Evolutionary conservation across 2,888 invertebrate genomes (phyloP).

Genomic region (Sinelater perroti): DNA sequence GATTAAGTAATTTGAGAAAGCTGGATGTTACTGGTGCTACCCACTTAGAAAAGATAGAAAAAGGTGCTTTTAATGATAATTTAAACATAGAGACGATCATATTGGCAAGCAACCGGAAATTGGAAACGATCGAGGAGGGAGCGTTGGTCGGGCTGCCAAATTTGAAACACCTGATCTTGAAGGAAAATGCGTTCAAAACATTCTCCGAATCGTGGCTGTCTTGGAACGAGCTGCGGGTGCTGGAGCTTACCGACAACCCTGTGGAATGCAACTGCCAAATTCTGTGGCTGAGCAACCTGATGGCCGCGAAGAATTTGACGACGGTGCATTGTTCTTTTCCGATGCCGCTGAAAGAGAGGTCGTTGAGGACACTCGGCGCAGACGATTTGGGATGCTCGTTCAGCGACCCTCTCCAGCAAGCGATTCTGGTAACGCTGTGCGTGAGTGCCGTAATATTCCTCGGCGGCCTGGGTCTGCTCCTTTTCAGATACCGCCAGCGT

Average conservation of each 20-base stretch:
- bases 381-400: constrained; percentile 85
- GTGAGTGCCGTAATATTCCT: constrained; percentile 78
- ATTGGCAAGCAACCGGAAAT: constrained; percentile 79
- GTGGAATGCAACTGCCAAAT: constrained; percentile 82
- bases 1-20: constrained; percentile 77
- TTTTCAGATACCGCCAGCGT: constrained; percentile 82
- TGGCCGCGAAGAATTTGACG: constrained; percentile 73
- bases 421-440: constrained; percentile 79
- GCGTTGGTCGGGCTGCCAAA: constrained; percentile 82
- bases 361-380: constrained; percentile 73
- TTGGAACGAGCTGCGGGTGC: constrained; percentile 77
- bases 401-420: constrained; percentile 80
- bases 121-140: constrained; percentile 77
- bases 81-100: constrained; percentile 81
- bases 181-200: constrained; percentile 79
- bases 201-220: constrained; percentile 82
- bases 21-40: constrained; percentile 83
- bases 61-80: constrained; percentile 82
- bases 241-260: constrained; percentile 86
- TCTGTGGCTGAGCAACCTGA: constrained; percentile 79
- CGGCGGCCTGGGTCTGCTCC: constrained; percentile 74
- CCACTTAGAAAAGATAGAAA: constrained; percentile 75
- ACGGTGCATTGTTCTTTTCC: constrained; percentile 78
- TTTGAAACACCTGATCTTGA: constrained; percentile 76
- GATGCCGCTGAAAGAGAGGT: constrained; percentile 74